phyloP scores from a whole-genome alignment of 2,797 vertebrate species.

The Tragopan temminckii region DNA sequence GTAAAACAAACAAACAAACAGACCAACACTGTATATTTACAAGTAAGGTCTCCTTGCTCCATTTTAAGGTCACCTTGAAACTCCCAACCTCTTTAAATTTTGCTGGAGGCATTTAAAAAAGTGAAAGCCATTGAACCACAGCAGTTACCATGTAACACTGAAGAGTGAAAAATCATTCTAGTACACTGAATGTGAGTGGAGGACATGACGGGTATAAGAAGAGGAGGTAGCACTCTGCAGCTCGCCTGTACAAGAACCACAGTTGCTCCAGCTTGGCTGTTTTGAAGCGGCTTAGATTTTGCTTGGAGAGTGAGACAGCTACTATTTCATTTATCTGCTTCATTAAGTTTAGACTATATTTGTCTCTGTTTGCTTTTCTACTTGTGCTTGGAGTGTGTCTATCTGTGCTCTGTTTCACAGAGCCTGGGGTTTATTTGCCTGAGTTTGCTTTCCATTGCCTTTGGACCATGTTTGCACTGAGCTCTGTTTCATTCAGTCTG shows the following conservation, averaged over 20 bases:
- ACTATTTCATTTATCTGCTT: constrained; percentile 75
- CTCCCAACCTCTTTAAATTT: not conserved
- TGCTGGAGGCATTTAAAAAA: not conserved
- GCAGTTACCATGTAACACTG: not conserved
- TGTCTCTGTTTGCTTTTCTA: constrained; percentile 76
- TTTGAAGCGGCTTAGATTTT: constrained; percentile 56
- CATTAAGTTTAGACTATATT: constrained; percentile 78
- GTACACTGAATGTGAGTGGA: not conserved
- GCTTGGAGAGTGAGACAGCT: constrained; percentile 58
- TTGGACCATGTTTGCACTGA: constrained; percentile 69
- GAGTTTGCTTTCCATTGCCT: constrained; percentile 74
- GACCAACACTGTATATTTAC: too few relatives aligned
- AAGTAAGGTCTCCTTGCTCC: not conserved
- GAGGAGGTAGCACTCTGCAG: not conserved
- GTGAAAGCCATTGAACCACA: not conserved
- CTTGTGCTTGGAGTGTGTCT: constrained; percentile 77
- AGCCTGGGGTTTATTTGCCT: constrained; percentile 74
- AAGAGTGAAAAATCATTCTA: not conserved
- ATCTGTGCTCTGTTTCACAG: constrained; percentile 74
- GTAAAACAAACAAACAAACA: not conserved
- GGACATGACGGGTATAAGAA: not conserved
- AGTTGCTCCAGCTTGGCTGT: constrained; percentile 14
- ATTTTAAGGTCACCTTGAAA: not conserved
- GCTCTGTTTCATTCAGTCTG: constrained; percentile 68
- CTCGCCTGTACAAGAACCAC: not conserved